phyloP scores from a whole-genome alignment of 2,113 vertebrate genomes.

The Microtus oregoni region DNA sequence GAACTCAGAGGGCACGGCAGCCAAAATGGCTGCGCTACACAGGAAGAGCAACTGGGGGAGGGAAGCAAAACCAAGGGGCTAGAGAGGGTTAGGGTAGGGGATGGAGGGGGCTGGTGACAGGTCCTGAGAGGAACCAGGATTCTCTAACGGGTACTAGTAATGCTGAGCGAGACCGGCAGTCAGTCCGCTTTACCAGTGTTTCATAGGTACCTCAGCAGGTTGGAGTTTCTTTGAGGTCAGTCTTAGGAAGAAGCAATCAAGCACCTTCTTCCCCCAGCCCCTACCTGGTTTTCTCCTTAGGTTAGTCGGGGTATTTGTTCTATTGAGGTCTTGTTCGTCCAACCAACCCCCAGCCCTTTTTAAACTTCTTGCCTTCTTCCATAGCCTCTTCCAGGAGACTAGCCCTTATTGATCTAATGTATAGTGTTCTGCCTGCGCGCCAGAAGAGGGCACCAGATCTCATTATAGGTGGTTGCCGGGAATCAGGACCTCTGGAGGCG shows the following conservation, averaged over 20 bases:
- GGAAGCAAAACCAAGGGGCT: neutral
- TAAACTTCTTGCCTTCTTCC: neutral
- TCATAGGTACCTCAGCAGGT: neutral
- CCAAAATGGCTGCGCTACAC: neutral
- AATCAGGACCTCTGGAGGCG: neutral
- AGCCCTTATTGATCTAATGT: neutral
- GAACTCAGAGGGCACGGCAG: neutral
- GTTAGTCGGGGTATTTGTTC: neutral
- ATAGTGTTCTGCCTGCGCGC: neutral
- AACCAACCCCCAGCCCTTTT: neutral
- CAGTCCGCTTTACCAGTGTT: neutral
- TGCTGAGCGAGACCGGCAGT: neutral
- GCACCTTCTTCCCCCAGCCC: neutral
- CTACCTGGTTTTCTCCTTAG: neutral
- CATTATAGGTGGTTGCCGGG: neutral
- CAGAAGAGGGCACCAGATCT: neutral
- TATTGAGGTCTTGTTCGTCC: neutral
- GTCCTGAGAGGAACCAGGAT: neutral
- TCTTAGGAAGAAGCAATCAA: too few relatives aligned
- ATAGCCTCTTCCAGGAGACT: neutral
- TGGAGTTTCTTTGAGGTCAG: neutral
- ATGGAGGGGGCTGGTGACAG: neutral
- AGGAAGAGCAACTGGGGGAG: neutral
- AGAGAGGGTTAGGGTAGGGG: neutral
- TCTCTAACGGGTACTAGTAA: neutral